Base-by-base conservation (phyloP, 64 coral and sea anemone species). In the Catalaphyllia jardinei region DNA sequence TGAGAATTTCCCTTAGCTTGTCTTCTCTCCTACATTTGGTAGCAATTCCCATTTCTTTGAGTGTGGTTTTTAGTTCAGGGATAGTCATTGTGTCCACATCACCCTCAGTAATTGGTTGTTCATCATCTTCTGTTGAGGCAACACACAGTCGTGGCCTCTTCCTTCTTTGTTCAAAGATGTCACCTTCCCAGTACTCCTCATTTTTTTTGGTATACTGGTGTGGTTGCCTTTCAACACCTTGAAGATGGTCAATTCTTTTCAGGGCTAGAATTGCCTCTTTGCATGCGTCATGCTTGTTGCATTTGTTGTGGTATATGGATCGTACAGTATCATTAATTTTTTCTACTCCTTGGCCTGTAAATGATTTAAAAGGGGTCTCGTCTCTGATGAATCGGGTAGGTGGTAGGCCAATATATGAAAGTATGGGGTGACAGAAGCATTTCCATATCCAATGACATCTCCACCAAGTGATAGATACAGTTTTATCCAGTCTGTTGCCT, bases 161-260 rank as follows among this genome's bases (percentile, higher is more conserved):
- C 82, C 89, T 84, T 82, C 51, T 51, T 80, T 79, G 73, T 15
- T 73, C 85, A 87, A 87, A 87, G 52, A 89, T 89, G 27, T 79
- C 59, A 59, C 16, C 25, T 89, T 49, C 22, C 87, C 74, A 89
- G 76, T 89, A 89, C 16, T 76, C 73, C 18, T 78, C 33, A 67
- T 52, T 89, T 50, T 62, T 55, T 46, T 79, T 89, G 4, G 8
- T 89, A 60, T 89, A 89, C 61, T 64, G 17, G 22, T 78, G 51
- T 60, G 87, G 87, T 64, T 42, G 31, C 52, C 75, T 89, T 46
- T 89, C 75, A 79, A 24, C 35, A 20, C 59, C 87, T 25, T 74
- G 49, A 29, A 87, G 73, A 17, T 78, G 59, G 20, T 88, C 86
- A 61, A 88, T 62, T 88, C 86, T 88, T 19, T 76, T 74, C 20